Evolutionary conservation across 2,888 invertebrate species (phyloP).

Genomic region (Molorchus minor): DNA sequence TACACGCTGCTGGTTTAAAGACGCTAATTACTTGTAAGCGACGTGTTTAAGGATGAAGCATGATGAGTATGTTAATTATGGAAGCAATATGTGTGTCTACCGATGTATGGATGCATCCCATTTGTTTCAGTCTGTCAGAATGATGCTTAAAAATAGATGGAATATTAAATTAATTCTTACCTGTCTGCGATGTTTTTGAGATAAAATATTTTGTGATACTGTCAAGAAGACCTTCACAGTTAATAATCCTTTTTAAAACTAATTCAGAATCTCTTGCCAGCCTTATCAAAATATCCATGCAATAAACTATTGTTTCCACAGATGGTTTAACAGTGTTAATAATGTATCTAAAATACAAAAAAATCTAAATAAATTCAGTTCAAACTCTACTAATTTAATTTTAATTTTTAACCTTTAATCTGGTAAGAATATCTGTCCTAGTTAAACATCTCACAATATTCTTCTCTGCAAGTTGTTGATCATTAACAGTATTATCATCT

Average conservation of each 20-base stretch:
- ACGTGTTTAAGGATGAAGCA: no score
- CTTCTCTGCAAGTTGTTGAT: conserved; percentile 85
- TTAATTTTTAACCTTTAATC: conserved; percentile 65
- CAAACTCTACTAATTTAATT: conserved; percentile 12
- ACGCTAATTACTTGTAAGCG: no score
- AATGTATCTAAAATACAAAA: conserved; percentile 71
- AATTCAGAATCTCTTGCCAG: conserved; percentile 80
- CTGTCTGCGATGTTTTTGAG: conserved; percentile 54
- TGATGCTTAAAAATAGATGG: no score
- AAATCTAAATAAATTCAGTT: conserved; percentile 13
- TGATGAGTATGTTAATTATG: no score
- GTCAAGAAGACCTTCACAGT: conserved; percentile 72
- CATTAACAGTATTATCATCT: conserved; percentile 77
- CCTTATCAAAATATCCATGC: conserved; percentile 81
- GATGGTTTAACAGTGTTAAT: conserved; percentile 75
- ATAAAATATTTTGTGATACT: conserved; percentile 69
- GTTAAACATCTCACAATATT: conserved; percentile 80
- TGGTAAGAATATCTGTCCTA: conserved; percentile 78
- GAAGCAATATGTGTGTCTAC: no score
- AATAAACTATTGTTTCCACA: conserved; percentile 76
- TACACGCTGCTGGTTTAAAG: no score
- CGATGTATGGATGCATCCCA: no score
- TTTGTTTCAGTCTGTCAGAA: no score
- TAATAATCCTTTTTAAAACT: conserved; percentile 70
- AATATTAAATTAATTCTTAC: conserved; percentile 15